Evolutionary conservation across 2,113 vertebrate genomes (phyloP).

Genomic region (Malaclemys terrapin): DNA sequence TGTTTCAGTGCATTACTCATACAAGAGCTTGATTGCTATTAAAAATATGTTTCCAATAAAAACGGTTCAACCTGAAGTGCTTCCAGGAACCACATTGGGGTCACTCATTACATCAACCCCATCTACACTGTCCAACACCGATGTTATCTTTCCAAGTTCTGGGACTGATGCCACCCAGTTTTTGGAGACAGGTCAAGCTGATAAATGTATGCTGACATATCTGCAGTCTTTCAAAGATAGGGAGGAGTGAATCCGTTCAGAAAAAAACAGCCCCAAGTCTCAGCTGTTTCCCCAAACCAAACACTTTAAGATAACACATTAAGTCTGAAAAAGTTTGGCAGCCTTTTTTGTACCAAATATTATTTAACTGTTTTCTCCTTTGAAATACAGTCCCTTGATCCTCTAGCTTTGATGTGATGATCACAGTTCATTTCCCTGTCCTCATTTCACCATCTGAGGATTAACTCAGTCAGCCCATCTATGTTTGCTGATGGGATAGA

Average conservation of each 20-base stretch:
- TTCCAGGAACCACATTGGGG: background rate
- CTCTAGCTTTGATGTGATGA: background rate
- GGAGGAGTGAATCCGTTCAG: background rate
- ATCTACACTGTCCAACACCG: background rate
- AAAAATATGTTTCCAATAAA: background rate
- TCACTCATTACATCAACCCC: accelerated
- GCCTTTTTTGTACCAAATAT: background rate
- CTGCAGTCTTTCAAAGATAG: background rate
- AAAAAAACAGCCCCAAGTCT: background rate
- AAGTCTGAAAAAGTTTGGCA: background rate
- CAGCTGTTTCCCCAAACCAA: background rate
- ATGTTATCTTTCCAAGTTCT: background rate
- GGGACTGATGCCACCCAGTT: background rate
- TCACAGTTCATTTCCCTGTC: background rate
- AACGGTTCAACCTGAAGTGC: background rate
- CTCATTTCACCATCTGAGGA: background rate
- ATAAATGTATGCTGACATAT: background rate
- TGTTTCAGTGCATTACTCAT: background rate
- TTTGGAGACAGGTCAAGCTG: background rate
- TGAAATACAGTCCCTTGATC: background rate
- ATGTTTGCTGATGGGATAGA: background rate
- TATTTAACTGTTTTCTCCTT: background rate
- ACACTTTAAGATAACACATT: background rate
- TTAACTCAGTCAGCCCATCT: background rate
- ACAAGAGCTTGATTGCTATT: background rate